Base-by-base conservation (phyloP, 2,888 invertebrate genomes). In the Chirona hameri region DNA sequence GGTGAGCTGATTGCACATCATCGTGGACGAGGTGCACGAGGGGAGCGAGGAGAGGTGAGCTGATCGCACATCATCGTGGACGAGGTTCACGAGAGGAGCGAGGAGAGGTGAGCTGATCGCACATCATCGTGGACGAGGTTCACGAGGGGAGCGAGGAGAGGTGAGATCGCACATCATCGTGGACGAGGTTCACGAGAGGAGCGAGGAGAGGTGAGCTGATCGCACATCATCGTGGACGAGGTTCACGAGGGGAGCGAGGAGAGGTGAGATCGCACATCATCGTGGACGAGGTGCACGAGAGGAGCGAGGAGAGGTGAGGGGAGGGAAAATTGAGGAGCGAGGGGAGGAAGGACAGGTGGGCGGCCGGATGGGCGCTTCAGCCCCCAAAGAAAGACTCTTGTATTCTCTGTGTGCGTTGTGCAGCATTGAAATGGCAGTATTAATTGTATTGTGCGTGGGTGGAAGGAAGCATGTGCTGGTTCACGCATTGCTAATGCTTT, bases 11-110 rank as follows among this genome's bases (percentile, higher is more conserved):
- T 94, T 95, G 0, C 97, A 98, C 87, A 89, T 95, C 14, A 91
- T 95, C 84, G 93, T 95, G 0, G 98, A 98, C 87, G 98, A 98
- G 89, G 95, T 98, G 0, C 98, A 98, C 87, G 97, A 98, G 88
- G 90, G 98, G 82, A 94, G 94, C 48, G 94, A 95, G 86, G 94
- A 95, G 87, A 94, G 91, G 92, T 89, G 90, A 90, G 85, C n/a
- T n/a, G n/a, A 0, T 94, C 95, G 0, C 97, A 98, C 87, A 89
- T 95, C 14, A 91, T 95, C 84, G 93, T 95, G 0, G 98, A 98
- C 87, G 98, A 98, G 89, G 95, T 98, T 0, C 98, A 98, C 87
- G 97, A 98, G 88, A 90, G 98, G 82, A 94, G 94, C 48, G 94
- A 95, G 86, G 94, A 95, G 87, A 94, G 91, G 92, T 89, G 90